Evolutionary conservation across 2,888 invertebrate genomes (phyloP).

Genomic region (Acheta domesticus): DNA sequence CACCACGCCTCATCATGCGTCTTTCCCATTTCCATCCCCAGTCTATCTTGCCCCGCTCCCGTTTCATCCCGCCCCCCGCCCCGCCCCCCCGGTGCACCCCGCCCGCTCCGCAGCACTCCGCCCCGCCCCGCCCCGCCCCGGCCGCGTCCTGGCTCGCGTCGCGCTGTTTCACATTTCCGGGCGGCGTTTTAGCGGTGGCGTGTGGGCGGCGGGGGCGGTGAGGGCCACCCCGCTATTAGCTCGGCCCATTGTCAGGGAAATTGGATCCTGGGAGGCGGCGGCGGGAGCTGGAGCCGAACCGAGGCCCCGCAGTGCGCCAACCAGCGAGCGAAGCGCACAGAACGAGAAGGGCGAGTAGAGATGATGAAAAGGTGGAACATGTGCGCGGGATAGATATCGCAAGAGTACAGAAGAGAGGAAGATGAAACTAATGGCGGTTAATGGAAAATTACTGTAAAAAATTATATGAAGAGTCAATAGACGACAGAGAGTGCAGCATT

Average conservation of each 20-base stretch:
- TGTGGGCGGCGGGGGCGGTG: not conserved
- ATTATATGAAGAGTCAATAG: too few species aligned
- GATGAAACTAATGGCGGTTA: too few species aligned
- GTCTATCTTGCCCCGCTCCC: not conserved
- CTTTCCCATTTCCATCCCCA: not conserved
- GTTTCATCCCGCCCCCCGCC: not conserved
- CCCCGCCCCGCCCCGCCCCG: not conserved
- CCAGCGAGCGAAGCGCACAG: too few species aligned
- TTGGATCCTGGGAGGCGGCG: not conserved
- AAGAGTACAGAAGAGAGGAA: too few species aligned
- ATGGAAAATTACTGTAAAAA: too few species aligned
- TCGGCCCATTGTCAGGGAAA: slow-evolving; percentile 9
- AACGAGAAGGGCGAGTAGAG: too few species aligned
- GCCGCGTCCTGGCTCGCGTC: not conserved
- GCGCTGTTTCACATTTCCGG: slow-evolving; percentile 9
- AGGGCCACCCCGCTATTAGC: not conserved
- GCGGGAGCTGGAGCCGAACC: not conserved
- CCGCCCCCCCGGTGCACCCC: not conserved
- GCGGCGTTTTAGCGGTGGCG: not conserved
- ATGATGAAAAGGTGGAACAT: not conserved
- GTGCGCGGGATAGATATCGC: too few species aligned
- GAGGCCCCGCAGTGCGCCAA: too few species aligned
- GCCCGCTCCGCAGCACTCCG: not conserved
- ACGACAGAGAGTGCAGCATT: too few species aligned
- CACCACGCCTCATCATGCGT: too few species aligned